phyloP scores from a whole-genome alignment of 2,113 vertebrate species.

The Carassius carassius region DNA sequence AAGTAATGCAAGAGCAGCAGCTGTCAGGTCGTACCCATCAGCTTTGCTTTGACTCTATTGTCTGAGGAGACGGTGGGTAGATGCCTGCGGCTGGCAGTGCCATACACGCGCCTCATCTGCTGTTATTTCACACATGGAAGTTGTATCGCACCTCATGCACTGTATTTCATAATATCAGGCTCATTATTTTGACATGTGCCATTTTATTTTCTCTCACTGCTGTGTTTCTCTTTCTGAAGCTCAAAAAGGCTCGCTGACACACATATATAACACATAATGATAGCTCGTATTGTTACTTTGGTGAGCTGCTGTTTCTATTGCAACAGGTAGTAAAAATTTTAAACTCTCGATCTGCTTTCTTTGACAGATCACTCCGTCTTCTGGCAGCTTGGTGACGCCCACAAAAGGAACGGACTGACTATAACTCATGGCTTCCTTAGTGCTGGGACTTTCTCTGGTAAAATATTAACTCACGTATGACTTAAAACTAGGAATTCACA shows the following conservation, averaged over 20 bases:
- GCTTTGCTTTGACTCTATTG: conserved; percentile 48
- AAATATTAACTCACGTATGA: neutral
- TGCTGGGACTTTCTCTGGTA: neutral
- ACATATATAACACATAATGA: neutral
- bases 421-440: neutral
- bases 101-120: conserved; percentile 32
- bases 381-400: neutral
- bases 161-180: conserved; percentile 27
- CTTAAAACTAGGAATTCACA: neutral
- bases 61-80: conserved; percentile 47
- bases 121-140: conserved; percentile 38
- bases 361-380: neutral
- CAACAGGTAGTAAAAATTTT: conserved; percentile 6
- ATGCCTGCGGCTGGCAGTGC: conserved; percentile 34
- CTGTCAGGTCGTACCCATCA: conserved; percentile 54
- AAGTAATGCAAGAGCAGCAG: conserved; percentile 45
- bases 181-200: conserved; percentile 6
- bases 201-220: conserved; percentile 2
- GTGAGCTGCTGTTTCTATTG: conserved; percentile 42
- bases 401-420: neutral
- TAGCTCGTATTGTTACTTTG: neutral
- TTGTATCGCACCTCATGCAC: conserved; percentile 24
- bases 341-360: neutral
- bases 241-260: neutral
- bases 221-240: neutral